Base-by-base conservation (phyloP, 35 echinoderm and acorn worm species). In the Hemicentrotus pulcherrimus region DNA sequence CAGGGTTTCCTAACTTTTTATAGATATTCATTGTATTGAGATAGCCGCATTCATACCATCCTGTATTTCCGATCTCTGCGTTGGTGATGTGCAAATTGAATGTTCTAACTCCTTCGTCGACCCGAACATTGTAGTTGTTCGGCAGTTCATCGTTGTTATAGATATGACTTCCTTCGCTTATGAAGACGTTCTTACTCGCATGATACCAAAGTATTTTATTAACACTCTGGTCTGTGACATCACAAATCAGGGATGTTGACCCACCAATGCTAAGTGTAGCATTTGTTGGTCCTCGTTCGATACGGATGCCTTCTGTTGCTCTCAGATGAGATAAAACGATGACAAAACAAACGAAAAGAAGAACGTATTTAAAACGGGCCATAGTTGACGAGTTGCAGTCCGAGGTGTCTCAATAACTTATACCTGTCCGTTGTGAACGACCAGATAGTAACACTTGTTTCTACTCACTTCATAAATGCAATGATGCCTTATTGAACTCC, bases 31-130 rank as follows among this genome's bases (percentile, higher is more conserved):
- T 22, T 45, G 32, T 12, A 90, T 90, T 90, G 5, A 33, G 88
- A 19, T 90, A 90, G 32, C 88, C 88, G 46, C 88, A 90, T 90
- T 90, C 88, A 30, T 90, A 90, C 46, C 46, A 47, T 4, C 88
- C 88, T 90, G 88, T 32, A 47, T 90, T 90, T 15, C 33, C 88
- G 9, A 90, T 90, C 12, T 33, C 46, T 22, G 46, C 88, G 19
- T 90, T 9, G 12, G 32, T 90, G 14, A 90, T 90, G 0, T 45
- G 19, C 31, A 90, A 90, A 10, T 45, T 47, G 9, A 45, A 90
- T 4, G 88, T 32, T 5, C 46, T 9, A 41, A 47, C n/a, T 24
- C 32, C 88, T 32, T 47, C 88, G 5, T 90, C 88, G 88, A 90
- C 88, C 19, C 32, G 32, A 78, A 90, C 31, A 16, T 90, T 90